phyloP scores from a whole-genome alignment of 2,797 vertebrate species.

The Amblyopsis hoosieri region DNA sequence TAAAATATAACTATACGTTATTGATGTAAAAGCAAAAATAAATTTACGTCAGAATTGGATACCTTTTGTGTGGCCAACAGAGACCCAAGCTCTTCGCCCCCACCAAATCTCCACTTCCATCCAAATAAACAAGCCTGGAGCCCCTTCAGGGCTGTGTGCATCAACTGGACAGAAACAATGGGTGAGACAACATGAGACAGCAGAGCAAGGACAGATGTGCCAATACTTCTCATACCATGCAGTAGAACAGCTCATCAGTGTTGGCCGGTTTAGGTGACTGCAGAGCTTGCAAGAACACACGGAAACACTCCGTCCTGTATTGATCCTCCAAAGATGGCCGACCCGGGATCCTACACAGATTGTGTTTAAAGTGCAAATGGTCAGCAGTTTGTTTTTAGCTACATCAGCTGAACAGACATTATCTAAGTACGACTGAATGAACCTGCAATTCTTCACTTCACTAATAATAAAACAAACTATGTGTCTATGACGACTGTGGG shows the following conservation, averaged over 20 bases:
- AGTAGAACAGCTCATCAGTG: slow-evolving; percentile 88
- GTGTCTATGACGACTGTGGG: too few relatives aligned
- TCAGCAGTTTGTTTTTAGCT: background rate
- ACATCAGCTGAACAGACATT: too few relatives aligned
- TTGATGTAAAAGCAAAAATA: background rate
- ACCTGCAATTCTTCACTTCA: too few relatives aligned
- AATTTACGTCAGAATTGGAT: background rate
- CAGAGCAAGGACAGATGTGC: background rate
- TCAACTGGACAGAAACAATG: slow-evolving; percentile 74
- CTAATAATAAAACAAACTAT: too few relatives aligned
- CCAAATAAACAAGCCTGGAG: slow-evolving; percentile 90
- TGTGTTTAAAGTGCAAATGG: background rate
- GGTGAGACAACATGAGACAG: background rate
- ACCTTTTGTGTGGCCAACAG: slow-evolving; percentile 93
- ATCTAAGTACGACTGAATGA: too few relatives aligned
- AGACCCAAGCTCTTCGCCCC: slow-evolving; percentile 86
- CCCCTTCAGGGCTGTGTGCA: slow-evolving; percentile 91
- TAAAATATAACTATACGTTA: too few relatives aligned
- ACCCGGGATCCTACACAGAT: slow-evolving; percentile 81
- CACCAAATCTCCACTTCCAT: slow-evolving; percentile 87
- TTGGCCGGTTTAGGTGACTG: slow-evolving; percentile 81
- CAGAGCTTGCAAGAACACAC: slow-evolving; percentile 84
- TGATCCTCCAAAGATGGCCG: slow-evolving; percentile 88
- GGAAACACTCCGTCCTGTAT: slow-evolving; percentile 86
- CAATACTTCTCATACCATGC: slow-evolving; percentile 74